Evolutionary conservation across 2,888 invertebrate species (phyloP), one percentile per base, ranked within the genome.

Genomic region (Catocala fraxini): DNA sequence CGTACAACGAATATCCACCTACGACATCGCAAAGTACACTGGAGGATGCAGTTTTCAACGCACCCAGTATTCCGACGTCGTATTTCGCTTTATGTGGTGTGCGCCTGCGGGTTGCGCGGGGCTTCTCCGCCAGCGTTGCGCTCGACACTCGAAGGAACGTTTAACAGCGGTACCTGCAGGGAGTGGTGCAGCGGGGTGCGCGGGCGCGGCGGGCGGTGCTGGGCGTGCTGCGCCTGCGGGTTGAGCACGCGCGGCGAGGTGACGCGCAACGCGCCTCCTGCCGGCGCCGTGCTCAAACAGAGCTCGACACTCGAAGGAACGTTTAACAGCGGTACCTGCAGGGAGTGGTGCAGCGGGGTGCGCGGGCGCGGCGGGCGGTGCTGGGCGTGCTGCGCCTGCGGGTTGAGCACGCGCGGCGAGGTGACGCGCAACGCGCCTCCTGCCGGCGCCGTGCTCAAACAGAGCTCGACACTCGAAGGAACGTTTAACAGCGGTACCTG

Each of bases 21-120:
- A 25, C 25, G 25, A 25, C 25, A 25, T 25, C 25, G 3, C 4
- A 25, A 25, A 25, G 25, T 25, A 25, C 25, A 25, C 25, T 25
- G 25, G 25, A 25, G 25, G 25, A 25, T 4, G 15, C 15, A 15
- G 2, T 15, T 2, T 15, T 25, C 25, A 25, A 25, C 25, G 25
- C 1, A 25, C 25, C 25, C 25, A 25, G 25, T 25, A 3, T 25
- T 25, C 25, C 25, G 25, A 25, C 25, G 3, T 25, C 25, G 25
- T 25, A 25, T 25, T 25, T 25, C 25, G 25, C 25, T 25, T 25
- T 4, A 25, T 3, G 25, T 25, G 25, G 25, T 25, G 3, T 79
- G 73, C n/a, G 88, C 87, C 77, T 89, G 90, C 63, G 90, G 80
- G 82, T 88, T 89, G 33, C 80, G 47, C 91, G 91, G 51, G 91